These are phyloP conservation scores for Noctua comes DNA, from an alignment of 2,888 invertebrate species.

Conservation along the genomic window DNA sequence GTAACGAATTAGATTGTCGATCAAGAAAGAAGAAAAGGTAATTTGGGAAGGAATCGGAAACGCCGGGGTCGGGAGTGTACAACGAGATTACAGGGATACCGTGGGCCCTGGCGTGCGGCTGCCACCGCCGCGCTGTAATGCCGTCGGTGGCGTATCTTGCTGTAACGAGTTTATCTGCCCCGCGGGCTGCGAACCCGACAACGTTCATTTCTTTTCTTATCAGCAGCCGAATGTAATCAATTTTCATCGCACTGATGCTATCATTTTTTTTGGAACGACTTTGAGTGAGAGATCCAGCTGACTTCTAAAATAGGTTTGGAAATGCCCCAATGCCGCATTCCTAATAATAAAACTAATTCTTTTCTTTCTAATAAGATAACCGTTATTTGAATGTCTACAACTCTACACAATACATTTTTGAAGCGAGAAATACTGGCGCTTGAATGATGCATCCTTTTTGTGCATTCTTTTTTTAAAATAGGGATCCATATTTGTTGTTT, in stretches of 20 bases:
- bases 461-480: conserved; percentile 7
- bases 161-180: conserved; percentile 90
- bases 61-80: conserved; percentile 83
- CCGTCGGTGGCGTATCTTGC: conserved; percentile 82
- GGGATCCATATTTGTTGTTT: conserved; percentile 15
- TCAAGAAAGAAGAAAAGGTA: conserved; percentile 83
- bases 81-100: conserved; percentile 88
- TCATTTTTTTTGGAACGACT: conserved; percentile 27
- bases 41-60: conserved; percentile 85
- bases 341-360: background rate
- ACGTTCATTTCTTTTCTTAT: conserved; percentile 84
- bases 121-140: conserved; percentile 71
- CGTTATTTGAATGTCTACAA: background rate
- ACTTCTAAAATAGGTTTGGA: background rate
- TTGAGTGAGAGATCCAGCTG: conserved; percentile 1
- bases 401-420: background rate
- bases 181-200: conserved; percentile 84
- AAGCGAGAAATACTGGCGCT: conserved; percentile 9
- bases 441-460: conserved; percentile 15
- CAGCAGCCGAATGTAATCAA: conserved; percentile 83
- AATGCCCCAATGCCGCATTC: background rate
- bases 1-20: conserved; percentile 86
- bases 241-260: conserved; percentile 64
- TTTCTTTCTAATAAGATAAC: background rate
- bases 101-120: conserved; percentile 79